phyloP scores from a whole-genome alignment of 1,140 invertebrate species.

The Drosophila auraria region DNA sequence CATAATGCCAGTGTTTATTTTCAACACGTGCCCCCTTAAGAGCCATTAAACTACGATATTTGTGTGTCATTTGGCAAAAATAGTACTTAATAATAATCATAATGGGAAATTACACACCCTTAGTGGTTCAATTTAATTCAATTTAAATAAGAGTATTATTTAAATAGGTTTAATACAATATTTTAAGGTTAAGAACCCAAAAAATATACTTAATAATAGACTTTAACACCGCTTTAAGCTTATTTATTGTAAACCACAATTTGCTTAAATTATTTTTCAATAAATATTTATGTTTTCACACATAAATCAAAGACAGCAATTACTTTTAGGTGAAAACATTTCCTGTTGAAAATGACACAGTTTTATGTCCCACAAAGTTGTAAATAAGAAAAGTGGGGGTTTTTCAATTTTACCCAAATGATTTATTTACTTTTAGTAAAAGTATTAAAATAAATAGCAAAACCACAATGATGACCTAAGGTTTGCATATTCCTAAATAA shows the following conservation, averaged over 20 bases:
- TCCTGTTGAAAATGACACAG: constrained; percentile 10
- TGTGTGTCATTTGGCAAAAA: not conserved
- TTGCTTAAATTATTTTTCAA: not conserved
- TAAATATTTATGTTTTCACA: not conserved
- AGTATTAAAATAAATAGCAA: not conserved
- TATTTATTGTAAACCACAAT: not conserved
- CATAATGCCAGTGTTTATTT: constrained; percentile 49
- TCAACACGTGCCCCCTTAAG: constrained; percentile 42
- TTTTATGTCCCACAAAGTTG: constrained; percentile 8
- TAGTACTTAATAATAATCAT: not conserved
- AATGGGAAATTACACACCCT: not conserved
- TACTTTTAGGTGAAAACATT: constrained; percentile 7
- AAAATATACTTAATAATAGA: not conserved
- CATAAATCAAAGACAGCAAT: constrained; percentile 14
- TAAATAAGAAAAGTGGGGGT: not conserved
- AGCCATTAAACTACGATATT: constrained; percentile 18
- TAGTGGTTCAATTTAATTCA: no score
- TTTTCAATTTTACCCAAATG: no score
- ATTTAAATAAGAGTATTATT: not conserved
- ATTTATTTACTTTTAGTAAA: not conserved
- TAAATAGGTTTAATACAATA: not conserved
- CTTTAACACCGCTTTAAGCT: not conserved
- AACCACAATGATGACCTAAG: not conserved
- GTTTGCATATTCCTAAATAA: not conserved
- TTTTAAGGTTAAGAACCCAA: not conserved